Base-by-base conservation (phyloP, 2,888 invertebrate species). In the Drosophila parthenogenetica region DNA sequence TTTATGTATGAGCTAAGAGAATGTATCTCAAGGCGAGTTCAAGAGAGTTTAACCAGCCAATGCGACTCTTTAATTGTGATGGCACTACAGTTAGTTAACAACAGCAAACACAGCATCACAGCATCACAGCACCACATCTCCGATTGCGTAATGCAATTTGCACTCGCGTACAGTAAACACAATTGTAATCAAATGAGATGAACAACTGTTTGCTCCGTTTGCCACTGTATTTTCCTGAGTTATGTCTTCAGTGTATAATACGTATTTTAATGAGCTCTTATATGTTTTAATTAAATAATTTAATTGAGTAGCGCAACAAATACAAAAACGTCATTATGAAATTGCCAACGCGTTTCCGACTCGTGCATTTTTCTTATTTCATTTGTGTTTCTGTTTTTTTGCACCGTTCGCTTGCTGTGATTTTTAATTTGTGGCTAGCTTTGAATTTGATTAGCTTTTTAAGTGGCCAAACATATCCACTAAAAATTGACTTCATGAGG, bases 251-350 rank as follows among this genome's bases (percentile, higher is more conserved):
- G 55, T 22, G 22, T 5, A 5, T 55, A 62, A 62, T 40, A 37
- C 29, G 48, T 42, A 42, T 67, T 79, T 78, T 80, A 83, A 84
- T 84, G 78, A 84, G 82, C 69, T 65, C 78, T 63, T 69, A 80
- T 80, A 67, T 68, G 61, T 78, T 74, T 79, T 70, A 74, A 82
- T 82, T 82, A 71, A 80, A 78, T 84, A 69, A 80, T 69, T 81
- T 70, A 74, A 75, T 81, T 79, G 69, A 66, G 40, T 53, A 59
- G 25, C 14, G 13, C 39, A 60, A 59, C 59, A 54, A 22, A 61
- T 59, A 53, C 63, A 50, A 58, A 61, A 59, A 57, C 62, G 57
- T 54, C 73, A 73, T 73, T 69, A 69, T 61, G 69, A 72, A 69
- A 72, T 69, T 37, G 43, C 19, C 46, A 19, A 19, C 17, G 39